Conservation (phyloP, 2,888 invertebrate species). For the Lasioglossum pauxillum region DNA sequence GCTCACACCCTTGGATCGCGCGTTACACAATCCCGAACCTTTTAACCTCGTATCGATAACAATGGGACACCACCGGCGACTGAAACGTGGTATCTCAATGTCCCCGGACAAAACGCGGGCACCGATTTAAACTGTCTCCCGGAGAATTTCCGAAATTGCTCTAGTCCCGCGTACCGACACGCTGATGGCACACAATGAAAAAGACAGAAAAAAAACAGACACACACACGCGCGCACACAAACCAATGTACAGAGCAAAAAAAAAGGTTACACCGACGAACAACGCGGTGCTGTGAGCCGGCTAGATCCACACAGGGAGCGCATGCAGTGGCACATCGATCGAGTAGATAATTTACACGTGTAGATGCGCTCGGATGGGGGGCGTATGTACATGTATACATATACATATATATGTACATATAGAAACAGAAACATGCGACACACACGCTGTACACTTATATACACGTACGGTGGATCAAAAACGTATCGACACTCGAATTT, state of each 20-base stretch:
- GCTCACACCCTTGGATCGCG: background rate
- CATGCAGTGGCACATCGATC: conserved; percentile 57
- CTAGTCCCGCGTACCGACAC: background rate
- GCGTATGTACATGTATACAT: conserved; percentile 12
- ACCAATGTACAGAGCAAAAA: background rate
- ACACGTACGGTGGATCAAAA: conserved; percentile 6
- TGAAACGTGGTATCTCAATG: background rate
- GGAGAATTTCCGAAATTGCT: conserved; percentile 1
- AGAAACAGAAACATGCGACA: conserved; percentile 62
- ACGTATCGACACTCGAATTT: conserved; percentile 2
- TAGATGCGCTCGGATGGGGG: background rate
- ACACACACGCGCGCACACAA: background rate
- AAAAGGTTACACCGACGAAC: background rate
- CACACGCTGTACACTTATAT: conserved; percentile 60
- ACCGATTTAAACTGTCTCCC: background rate
- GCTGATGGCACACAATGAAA: background rate
- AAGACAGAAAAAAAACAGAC: background rate
- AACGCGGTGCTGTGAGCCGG: background rate
- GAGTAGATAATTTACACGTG: background rate
- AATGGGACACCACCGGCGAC: background rate
- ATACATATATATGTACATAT: conserved; percentile 27
- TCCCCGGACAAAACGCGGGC: background rate
- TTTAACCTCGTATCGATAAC: background rate
- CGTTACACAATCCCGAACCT: background rate
- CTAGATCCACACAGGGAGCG: background rate